Evolutionary conservation across 1,140 invertebrate genomes (phyloP).

Genomic region (Eueides isabella): DNA sequence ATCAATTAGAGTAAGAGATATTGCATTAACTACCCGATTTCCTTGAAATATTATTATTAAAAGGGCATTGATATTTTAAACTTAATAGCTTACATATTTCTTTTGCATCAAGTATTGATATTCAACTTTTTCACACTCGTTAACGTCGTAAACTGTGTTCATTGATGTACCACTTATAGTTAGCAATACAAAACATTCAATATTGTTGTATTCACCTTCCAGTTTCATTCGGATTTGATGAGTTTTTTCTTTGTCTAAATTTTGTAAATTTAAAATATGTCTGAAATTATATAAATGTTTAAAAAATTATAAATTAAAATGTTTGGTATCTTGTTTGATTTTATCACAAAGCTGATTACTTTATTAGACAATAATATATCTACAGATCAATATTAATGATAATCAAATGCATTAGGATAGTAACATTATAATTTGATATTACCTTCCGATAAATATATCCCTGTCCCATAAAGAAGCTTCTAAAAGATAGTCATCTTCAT

Average conservation of each 20-base stretch:
- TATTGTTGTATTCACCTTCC: constrained; percentile 79
- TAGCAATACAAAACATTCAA: constrained; percentile 92
- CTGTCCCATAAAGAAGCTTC: constrained; percentile 64
- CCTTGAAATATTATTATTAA: no score
- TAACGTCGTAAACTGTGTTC: constrained; percentile 93
- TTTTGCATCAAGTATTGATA: constrained; percentile 53
- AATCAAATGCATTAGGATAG: no score
- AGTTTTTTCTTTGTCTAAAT: constrained; percentile 65
- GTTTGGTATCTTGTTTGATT: no score
- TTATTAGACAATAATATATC: background rate
- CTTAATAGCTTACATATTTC: constrained; percentile 89
- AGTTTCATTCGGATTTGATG: constrained; percentile 59
- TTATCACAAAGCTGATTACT: background rate
- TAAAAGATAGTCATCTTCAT: constrained; percentile 62
- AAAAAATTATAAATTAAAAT: background rate
- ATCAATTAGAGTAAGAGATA: no score
- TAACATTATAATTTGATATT: constrained; percentile 25
- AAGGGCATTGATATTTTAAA: no score
- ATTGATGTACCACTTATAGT: constrained; percentile 96
- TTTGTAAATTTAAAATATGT: constrained; percentile 50
- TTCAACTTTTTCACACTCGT: constrained; percentile 77
- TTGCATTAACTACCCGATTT: no score
- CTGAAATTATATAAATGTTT: constrained; percentile 50
- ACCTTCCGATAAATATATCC: constrained; percentile 66
- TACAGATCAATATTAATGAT: background rate